Percentiles rank a stretch among this genome's conserved stretches.
phyloP scores from a whole-genome alignment of 2,113 vertebrate species.

The Eonycteris spelaea region DNA sequence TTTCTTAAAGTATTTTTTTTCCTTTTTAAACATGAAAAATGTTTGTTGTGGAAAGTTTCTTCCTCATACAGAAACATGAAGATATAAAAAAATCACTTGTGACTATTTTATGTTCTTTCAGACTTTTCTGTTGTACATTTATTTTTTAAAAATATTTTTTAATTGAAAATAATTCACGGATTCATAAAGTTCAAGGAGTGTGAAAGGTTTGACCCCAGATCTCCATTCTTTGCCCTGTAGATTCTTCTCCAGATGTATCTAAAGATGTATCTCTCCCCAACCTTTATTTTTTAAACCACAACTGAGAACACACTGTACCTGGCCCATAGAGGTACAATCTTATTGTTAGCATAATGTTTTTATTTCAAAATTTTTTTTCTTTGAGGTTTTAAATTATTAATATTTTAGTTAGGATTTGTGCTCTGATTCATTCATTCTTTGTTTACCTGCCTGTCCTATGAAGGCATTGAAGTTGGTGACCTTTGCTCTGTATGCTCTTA shows the following conservation, averaged over 20 bases:
- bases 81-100: background rate
- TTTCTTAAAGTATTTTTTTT: constrained; percentile 6
- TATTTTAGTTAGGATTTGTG: background rate
- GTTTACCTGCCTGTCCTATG: background rate
- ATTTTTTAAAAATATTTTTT: background rate
- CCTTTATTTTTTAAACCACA: background rate
- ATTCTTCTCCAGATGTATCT: background rate
- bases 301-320: background rate
- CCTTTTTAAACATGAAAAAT: constrained; percentile 24
- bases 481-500: background rate
- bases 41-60: background rate
- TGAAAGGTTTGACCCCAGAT: background rate
- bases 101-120: background rate
- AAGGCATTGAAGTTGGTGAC: background rate
- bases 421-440: background rate
- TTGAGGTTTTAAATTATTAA: background rate
- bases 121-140: background rate
- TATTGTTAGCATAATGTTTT: background rate
- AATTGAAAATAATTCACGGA: background rate
- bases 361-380: background rate
- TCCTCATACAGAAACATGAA: background rate
- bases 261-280: background rate
- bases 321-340: background rate
- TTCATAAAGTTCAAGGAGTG: background rate
- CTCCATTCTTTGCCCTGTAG: background rate